Conservation (phyloP, 2,113 vertebrate species). For the Cebus imitator region DNA sequence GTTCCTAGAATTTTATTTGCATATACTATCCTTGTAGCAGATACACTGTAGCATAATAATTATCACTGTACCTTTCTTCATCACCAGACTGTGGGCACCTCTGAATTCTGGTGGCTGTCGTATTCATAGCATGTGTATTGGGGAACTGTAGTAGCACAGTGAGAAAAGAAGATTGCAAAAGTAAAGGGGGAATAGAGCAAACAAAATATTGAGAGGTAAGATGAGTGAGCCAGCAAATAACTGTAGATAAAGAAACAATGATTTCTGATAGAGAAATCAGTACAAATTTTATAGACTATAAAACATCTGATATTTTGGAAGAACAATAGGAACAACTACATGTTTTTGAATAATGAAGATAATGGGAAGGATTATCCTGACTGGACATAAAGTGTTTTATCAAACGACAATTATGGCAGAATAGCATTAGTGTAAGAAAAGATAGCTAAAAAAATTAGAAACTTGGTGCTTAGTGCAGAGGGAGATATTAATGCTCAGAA, state of each 20-base stretch:
- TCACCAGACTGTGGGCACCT: background rate
- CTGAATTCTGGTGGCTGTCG: background rate
- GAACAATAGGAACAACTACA: background rate
- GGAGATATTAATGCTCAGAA: background rate
- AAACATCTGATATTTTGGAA: background rate
- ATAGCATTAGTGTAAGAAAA: background rate
- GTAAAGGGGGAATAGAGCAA: background rate
- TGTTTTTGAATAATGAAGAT: background rate
- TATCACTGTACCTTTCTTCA: background rate
- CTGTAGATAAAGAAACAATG: background rate
- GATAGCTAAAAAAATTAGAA: background rate
- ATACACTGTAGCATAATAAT: background rate
- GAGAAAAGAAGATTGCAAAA: background rate
- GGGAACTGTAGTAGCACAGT: background rate
- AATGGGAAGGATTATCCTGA: background rate
- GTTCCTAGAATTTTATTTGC: background rate
- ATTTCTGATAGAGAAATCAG: background rate
- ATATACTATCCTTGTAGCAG: background rate
- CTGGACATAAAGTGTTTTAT: background rate
- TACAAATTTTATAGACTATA: background rate
- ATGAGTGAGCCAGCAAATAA: background rate
- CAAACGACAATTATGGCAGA: background rate
- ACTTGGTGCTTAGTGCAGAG: background rate
- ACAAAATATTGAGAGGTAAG: background rate
- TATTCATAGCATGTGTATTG: background rate